These are phyloP conservation scores for Trichoplusia ni DNA, from an alignment of 1,140 invertebrate genomes.

Conservation along the genomic window DNA sequence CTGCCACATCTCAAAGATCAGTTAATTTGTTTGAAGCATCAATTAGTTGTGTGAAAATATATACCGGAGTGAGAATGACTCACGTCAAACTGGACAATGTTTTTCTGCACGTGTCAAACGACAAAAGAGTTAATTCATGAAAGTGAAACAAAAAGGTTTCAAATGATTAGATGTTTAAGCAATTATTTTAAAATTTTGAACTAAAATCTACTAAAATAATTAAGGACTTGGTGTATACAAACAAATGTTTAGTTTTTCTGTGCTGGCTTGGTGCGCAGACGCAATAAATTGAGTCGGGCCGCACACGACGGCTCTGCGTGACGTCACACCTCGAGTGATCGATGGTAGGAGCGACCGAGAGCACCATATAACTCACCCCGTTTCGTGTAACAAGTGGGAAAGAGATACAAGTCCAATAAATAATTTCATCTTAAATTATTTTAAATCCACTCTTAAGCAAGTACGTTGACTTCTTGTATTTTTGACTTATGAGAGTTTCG, in stretches of 20 bases:
- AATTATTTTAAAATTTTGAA: too few species aligned
- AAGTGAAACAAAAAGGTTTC: conserved; percentile 6
- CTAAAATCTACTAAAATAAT: conserved; percentile 13
- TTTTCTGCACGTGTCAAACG: neutral
- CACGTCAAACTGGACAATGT: conserved; percentile 38
- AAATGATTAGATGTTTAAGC: neutral
- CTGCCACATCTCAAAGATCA: conserved; percentile 66
- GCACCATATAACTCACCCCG: conserved; percentile 46
- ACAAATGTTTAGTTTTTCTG: conserved; percentile 67
- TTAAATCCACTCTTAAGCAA: conserved; percentile 76
- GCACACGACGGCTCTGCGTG: conserved; percentile 80
- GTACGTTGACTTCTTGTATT: conserved; percentile 78
- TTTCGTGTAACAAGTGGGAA: conserved; percentile 41
- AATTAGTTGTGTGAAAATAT: conserved; percentile 18
- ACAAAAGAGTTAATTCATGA: neutral
- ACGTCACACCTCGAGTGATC: conserved; percentile 80
- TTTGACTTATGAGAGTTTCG: conserved; percentile 60
- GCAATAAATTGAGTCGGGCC: conserved; percentile 78
- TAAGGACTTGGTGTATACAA: conserved; percentile 29
- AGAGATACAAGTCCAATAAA: conserved; percentile 65
- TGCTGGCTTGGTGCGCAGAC: conserved; percentile 69
- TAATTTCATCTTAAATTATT: conserved; percentile 77
- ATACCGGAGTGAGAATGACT: conserved; percentile 35
- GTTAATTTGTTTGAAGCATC: conserved; percentile 39
- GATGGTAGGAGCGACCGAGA: conserved; percentile 70